These are phyloP conservation scores for Catocala fraxini DNA, from an alignment of 2,888 invertebrate species.

Conservation along the genomic window DNA sequence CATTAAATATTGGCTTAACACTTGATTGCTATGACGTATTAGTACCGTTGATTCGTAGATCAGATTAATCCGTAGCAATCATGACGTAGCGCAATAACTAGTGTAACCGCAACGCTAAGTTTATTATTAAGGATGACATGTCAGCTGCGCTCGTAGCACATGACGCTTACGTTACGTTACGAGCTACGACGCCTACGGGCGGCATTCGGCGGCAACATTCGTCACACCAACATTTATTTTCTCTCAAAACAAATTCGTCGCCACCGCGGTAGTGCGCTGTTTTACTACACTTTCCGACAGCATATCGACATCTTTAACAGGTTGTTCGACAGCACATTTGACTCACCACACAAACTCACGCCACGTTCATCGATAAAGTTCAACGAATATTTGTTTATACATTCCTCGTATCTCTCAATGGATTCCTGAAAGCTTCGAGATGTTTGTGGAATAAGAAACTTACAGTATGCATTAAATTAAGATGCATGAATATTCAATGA, in stretches of 20 bases:
- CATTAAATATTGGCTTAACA: too few relatives aligned
- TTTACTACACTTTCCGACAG: slow-evolving; percentile 63
- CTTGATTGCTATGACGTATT: too few relatives aligned
- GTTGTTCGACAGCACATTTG: slow-evolving; percentile 20
- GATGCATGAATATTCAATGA: slow-evolving; percentile 45
- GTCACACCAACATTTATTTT: slow-evolving; percentile 53
- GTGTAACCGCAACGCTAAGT: background rate
- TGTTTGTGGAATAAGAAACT: slow-evolving; percentile 36
- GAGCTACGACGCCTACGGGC: slow-evolving; percentile 18
- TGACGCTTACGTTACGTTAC: slow-evolving; percentile 8
- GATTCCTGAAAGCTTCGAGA: slow-evolving; percentile 30
- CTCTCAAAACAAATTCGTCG: slow-evolving; percentile 44
- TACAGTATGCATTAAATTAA: slow-evolving; percentile 38
- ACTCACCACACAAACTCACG: slow-evolving; percentile 15
- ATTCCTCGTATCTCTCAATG: slow-evolving; percentile 27
- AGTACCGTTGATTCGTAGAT: too few relatives aligned
- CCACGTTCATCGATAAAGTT: slow-evolving; percentile 28
- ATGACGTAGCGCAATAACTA: too few relatives aligned
- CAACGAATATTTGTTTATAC: slow-evolving; percentile 40
- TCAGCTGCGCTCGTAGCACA: slow-evolving; percentile 20
- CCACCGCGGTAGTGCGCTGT: slow-evolving; percentile 46
- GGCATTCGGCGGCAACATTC: slow-evolving; percentile 7
- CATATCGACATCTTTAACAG: slow-evolving; percentile 61
- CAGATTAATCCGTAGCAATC: too few relatives aligned
- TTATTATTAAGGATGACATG: background rate